A percentile compares a stretch with the other conserved stretches of the same genome.
Conservation (phyloP, 2,888 invertebrate species). For the Malacosoma neustria region DNA sequence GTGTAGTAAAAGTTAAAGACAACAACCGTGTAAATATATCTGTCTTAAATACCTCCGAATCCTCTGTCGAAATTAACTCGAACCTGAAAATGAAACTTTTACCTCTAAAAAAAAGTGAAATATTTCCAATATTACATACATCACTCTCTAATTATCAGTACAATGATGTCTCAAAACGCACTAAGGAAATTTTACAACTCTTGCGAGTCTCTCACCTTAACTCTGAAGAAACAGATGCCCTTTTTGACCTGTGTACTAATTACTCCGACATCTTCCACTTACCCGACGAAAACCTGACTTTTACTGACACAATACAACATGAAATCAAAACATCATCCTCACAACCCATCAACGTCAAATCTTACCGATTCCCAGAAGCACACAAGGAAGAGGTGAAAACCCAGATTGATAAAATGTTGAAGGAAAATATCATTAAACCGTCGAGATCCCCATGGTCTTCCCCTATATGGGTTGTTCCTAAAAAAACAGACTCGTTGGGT, state of each 20-base stretch:
- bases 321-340: background rate
- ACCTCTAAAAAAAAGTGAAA: too few species aligned
- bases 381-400: background rate
- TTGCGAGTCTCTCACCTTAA: background rate
- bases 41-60: too few species aligned
- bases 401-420: background rate
- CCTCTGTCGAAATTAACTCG: too few species aligned
- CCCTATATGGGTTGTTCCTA: background rate
- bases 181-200: too few species aligned
- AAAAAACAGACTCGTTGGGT: background rate
- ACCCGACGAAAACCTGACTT: background rate
- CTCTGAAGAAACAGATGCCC: background rate
- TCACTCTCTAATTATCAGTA: too few species aligned
- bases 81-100: too few species aligned
- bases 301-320: background rate
- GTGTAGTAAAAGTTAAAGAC: too few species aligned
- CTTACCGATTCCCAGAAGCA: background rate
- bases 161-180: too few species aligned
- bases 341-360: background rate
- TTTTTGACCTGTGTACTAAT: background rate
- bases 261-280: background rate
- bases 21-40: too few species aligned
- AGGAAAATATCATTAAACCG: background rate
- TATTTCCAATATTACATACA: too few species aligned
- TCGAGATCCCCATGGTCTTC: background rate